phyloP scores from a whole-genome alignment of 2,888 invertebrate species.

The Ariolimax columbianus region DNA sequence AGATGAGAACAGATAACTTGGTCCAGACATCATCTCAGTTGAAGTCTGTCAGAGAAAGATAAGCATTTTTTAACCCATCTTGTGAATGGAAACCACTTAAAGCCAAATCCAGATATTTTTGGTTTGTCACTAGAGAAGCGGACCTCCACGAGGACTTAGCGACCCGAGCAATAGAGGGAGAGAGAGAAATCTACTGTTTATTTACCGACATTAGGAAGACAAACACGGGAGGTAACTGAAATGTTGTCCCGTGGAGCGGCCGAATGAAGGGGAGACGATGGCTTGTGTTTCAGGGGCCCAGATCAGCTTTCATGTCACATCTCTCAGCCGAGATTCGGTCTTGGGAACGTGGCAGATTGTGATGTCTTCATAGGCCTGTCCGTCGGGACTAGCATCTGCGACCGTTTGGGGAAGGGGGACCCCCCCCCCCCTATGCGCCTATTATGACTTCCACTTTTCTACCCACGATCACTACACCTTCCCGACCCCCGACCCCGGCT shows the following conservation, averaged over 20 bases:
- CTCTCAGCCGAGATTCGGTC: constrained; percentile 19
- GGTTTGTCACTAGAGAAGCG: constrained; percentile 19
- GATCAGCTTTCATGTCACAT: constrained; percentile 46
- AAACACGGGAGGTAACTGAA: constrained; percentile 28
- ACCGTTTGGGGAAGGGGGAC: not conserved
- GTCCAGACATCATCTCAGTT: not conserved
- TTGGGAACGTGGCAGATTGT: constrained; percentile 36
- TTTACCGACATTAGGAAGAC: constrained; percentile 39
- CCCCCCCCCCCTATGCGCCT: not conserved
- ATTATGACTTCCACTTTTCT: not conserved
- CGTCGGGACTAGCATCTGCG: constrained; percentile 6
- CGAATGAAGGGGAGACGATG: not conserved
- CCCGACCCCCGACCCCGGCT: not conserved
- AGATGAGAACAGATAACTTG: constrained; percentile 9
- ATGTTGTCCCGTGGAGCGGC: not conserved
- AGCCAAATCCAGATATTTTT: constrained; percentile 4
- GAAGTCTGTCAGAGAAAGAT: not conserved
- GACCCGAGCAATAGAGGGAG: not conserved
- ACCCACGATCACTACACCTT: not conserved
- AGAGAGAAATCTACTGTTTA: constrained; percentile 28
- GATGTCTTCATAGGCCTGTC: not conserved
- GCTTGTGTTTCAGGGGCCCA: constrained; percentile 14
- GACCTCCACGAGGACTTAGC: not conserved
- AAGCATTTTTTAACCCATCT: constrained; percentile 8
- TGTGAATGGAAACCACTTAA: not conserved